Conservation (phyloP, 2,797 vertebrate genomes). For the Mormyrus proboscirostris region DNA sequence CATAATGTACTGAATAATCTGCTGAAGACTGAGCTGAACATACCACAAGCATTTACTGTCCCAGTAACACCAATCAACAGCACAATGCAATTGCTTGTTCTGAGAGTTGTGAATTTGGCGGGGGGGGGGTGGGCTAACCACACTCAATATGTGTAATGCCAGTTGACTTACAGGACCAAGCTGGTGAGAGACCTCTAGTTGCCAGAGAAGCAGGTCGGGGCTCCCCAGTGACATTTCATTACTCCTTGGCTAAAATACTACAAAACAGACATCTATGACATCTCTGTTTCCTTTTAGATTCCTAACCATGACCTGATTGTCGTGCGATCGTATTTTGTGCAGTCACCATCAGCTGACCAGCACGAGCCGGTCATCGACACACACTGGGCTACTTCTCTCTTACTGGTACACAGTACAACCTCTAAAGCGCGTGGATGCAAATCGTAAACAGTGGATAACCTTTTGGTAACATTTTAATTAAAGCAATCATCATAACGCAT, state of each 20-base stretch:
- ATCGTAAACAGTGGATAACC: not conserved
- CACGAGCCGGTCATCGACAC: not conserved
- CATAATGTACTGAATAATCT: slow-evolving; percentile 2
- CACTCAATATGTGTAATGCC: slow-evolving; percentile 32
- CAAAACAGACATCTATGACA: not conserved
- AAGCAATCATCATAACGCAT: not conserved
- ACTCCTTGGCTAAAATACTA: not conserved
- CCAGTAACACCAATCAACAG: slow-evolving; percentile 35
- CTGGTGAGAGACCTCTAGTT: slow-evolving; percentile 10
- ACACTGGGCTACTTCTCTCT: not conserved
- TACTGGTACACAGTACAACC: not conserved
- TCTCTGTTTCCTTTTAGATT: not conserved
- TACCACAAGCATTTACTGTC: slow-evolving; percentile 28
- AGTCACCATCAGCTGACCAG: not conserved
- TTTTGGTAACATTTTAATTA: not conserved
- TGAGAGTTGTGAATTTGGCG: not conserved
- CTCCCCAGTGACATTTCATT: slow-evolving; percentile 17
- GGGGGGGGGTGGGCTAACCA: slow-evolving; percentile 29
- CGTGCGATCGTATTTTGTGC: not conserved
- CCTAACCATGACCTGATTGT: not conserved
- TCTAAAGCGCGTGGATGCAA: not conserved
- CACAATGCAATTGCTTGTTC: slow-evolving; percentile 19
- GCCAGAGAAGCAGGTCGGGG: slow-evolving; percentile 9
- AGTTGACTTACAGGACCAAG: slow-evolving; percentile 27
- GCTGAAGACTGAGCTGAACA: slow-evolving; percentile 34